Conservation (phyloP, 2,888 invertebrate species). For the Andrena fulva region DNA sequence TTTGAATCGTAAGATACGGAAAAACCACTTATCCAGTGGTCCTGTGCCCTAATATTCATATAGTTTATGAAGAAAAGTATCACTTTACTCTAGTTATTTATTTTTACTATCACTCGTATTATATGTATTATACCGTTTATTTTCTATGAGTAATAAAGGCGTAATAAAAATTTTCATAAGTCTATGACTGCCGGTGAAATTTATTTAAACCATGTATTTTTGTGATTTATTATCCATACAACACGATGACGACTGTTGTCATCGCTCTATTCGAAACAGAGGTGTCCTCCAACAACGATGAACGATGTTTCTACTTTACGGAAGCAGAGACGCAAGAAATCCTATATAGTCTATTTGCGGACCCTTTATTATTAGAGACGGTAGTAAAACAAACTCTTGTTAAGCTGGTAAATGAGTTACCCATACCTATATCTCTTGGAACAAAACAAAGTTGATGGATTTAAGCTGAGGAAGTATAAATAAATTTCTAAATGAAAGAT, state of each 20-base stretch:
- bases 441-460: slow-evolving; percentile 6
- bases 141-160: background rate
- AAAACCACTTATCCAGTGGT: slow-evolving; percentile 34
- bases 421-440: slow-evolving; percentile 2
- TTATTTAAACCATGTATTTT: background rate
- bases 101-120: too few species aligned
- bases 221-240: background rate
- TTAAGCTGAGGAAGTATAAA: slow-evolving; percentile 27
- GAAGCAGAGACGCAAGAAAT: background rate
- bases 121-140: background rate
- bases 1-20: slow-evolving; percentile 62
- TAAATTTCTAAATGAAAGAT: slow-evolving; percentile 29
- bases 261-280: background rate
- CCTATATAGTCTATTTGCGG: slow-evolving; percentile 18
- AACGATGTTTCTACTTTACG: background rate
- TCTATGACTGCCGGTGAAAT: background rate
- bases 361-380: slow-evolving; percentile 20
- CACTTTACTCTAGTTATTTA: too few species aligned
- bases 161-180: background rate
- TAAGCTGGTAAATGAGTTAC: slow-evolving; percentile 29
- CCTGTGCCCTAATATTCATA: background rate
- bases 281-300: background rate
- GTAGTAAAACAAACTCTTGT: slow-evolving; percentile 24
- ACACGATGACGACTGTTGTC: background rate
- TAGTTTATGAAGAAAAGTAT: background rate